Evolutionary conservation across 2,113 vertebrate genomes (phyloP).

Genomic region (Elephantulus edwardii): DNA sequence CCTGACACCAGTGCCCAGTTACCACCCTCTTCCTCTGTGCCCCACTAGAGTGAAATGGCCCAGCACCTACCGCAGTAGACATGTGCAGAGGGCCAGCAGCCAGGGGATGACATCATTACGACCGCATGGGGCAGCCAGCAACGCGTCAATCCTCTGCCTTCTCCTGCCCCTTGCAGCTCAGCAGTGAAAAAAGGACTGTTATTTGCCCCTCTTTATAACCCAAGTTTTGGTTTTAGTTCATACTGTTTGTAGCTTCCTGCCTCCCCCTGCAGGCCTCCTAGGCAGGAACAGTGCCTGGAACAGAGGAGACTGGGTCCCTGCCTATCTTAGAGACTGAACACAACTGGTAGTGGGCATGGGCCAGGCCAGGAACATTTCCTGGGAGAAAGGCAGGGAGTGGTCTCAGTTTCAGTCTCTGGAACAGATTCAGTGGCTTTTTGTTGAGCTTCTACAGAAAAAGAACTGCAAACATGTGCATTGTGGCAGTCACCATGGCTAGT

Average conservation of each 20-base stretch:
- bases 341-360: background rate
- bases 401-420: background rate
- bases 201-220: background rate
- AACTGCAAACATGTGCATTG: background rate
- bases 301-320: background rate
- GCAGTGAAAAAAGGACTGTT: background rate
- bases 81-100: too few species aligned
- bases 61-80: background rate
- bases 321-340: background rate
- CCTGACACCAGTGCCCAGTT: background rate
- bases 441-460: background rate
- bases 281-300: background rate
- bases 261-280: background rate
- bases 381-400: background rate
- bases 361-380: background rate
- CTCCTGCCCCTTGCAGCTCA: background rate
- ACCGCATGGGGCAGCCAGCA: rapidly evolving
- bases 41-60: background rate
- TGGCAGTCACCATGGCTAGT: background rate
- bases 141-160: background rate
- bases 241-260: background rate
- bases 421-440: background rate
- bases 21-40: too few species aligned
- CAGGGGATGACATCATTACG: rapidly evolving
- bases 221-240: too few species aligned